These are phyloP conservation scores for Columba livia DNA, from an alignment of 2,113 vertebrate species.

Conservation along the genomic window DNA sequence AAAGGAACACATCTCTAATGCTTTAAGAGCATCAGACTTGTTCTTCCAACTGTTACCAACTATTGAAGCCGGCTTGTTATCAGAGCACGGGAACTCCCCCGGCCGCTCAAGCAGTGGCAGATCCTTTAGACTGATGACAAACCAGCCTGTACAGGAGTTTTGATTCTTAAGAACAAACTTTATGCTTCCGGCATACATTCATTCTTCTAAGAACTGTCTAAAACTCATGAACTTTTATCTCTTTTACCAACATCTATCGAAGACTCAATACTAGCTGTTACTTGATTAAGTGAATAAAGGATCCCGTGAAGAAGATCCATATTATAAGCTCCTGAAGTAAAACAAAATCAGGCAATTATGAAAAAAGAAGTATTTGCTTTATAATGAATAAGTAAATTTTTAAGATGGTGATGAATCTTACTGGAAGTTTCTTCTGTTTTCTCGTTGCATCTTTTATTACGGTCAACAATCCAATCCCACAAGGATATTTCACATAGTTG, in stretches of 20 bases:
- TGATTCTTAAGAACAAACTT: not conserved
- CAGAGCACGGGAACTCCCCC: not conserved
- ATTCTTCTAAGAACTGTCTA: not conserved
- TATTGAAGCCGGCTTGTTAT: not conserved
- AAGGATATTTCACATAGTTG: conserved; percentile 92
- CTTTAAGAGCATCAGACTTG: not conserved
- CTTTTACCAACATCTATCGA: not conserved
- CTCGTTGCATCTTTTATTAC: conserved; percentile 71
- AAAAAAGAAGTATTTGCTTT: not conserved
- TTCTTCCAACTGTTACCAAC: not conserved
- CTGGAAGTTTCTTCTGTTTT: conserved; percentile 56
- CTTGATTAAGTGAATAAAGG: not conserved
- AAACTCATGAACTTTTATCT: not conserved
- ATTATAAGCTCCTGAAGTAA: not conserved
- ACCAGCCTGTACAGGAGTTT: not conserved
- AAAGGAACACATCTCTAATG: not conserved
- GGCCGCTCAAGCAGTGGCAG: not conserved
- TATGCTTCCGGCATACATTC: not conserved
- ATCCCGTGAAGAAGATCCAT: not conserved
- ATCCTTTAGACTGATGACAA: not conserved
- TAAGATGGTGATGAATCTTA: conserved; percentile 54
- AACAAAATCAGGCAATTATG: not conserved
- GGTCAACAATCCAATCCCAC: conserved; percentile 91
- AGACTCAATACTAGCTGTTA: not conserved
- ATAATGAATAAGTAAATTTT: not conserved